Base-by-base conservation (phyloP, 2,113 vertebrate species). In the Acanthochromis polyacanthus region DNA sequence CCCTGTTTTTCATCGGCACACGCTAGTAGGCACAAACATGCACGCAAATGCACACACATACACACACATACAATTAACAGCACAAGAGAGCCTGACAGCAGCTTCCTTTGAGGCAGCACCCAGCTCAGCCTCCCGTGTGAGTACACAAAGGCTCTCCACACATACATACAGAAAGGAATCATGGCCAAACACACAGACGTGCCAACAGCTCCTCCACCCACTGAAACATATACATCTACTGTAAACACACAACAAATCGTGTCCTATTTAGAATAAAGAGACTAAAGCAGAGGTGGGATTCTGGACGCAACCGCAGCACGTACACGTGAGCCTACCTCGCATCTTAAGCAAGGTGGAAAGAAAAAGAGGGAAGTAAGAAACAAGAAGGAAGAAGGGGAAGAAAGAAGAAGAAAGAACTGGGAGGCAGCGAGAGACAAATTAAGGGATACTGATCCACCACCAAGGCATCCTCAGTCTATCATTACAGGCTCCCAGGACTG, bases 1-100 rank as follows among this genome's bases (percentile, higher is more conserved):
- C 92, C 91, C 91, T 79, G 84, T 77, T 90, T 36, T 86, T 85
- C 79, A 82, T 80, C 62, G 0, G 66, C 83, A 73, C 80, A 81
- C 62, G 57, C 85, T 74, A 22, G 38, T 69, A 83, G 83, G 74
- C 75, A 77, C 83, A 80, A 80, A 86, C 75, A 76, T 43, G 57
- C 75, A 77, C 73, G 71, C 58, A 62, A 38, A 10, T 40, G 36
- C 43, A 63, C 22, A 75, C 71, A 46, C 67, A 71, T 50, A 72
- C 61, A 71, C 28, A 63, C 58, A 60, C 75, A 78, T 64, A 84
- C 82, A 81, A 83, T 83, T 83, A 89, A 81, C 72, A 67, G 64
- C 74, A 81, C 65, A 71, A 69, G 65, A 83, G 78, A 55, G 74
- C 30, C 85, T 83, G 80, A 88, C 83, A 84, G 87, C 83, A 78